Percentiles rank a stretch among this genome's conserved stretches.
These are phyloP conservation scores for Corythoichthys intestinalis DNA, from an alignment of 2,113 vertebrate species.

Conservation along the genomic window DNA sequence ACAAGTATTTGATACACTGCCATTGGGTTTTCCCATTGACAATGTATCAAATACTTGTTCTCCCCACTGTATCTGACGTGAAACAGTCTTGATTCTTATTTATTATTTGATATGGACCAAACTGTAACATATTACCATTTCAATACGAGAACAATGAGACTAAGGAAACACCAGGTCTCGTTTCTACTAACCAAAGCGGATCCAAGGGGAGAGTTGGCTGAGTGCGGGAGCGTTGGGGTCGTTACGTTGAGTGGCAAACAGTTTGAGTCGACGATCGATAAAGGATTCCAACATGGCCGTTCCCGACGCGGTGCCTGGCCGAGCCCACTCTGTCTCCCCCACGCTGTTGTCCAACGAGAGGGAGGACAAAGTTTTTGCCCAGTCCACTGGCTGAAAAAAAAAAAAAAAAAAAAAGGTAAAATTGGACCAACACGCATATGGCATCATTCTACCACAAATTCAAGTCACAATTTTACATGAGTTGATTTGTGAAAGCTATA, in stretches of 20 bases:
- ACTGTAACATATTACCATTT: too few relatives aligned
- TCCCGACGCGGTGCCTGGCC: slow-evolving; percentile 72
- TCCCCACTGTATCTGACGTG: too few relatives aligned
- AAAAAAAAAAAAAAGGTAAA: slow-evolving; percentile 5
- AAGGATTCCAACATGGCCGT: slow-evolving; percentile 80
- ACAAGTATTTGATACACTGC: too few relatives aligned
- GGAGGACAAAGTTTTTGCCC: slow-evolving; percentile 73
- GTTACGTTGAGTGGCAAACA: slow-evolving; percentile 74
- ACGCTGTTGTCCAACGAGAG: slow-evolving; percentile 76
- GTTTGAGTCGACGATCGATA: slow-evolving; percentile 70
- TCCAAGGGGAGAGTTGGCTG: slow-evolving; percentile 87
- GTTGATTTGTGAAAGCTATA: too few relatives aligned
- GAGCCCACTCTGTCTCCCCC: slow-evolving; percentile 78
- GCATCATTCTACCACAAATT: too few relatives aligned
- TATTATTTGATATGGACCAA: too few relatives aligned
- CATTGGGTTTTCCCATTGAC: too few relatives aligned
- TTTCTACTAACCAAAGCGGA: slow-evolving; percentile 78
- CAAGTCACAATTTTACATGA: too few relatives aligned
- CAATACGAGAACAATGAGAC: too few relatives aligned
- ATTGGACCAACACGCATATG: background rate
- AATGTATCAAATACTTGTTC: too few relatives aligned
- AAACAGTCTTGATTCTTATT: too few relatives aligned
- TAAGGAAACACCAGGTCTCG: background rate
- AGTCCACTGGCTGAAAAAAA: slow-evolving; percentile 72
- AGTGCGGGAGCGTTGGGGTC: slow-evolving; percentile 78